Evolutionary conservation across 1,140 invertebrate species (phyloP).

Genomic region (Orchesella cincta): DNA sequence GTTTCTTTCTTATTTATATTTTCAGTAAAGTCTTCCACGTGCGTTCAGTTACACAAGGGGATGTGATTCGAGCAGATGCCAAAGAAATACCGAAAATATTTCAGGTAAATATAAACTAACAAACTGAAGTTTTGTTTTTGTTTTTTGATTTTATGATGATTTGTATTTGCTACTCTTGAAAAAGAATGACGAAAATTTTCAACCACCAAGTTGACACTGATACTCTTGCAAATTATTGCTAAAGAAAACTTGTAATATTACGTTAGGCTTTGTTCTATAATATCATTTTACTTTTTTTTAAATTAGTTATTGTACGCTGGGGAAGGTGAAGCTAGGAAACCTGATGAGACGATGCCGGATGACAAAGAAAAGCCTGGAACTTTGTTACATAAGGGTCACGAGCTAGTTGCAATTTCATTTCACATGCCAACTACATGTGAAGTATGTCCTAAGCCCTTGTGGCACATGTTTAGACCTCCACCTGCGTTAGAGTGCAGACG

Average conservation of each 20-base stretch:
- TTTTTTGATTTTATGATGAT: conserved; percentile 36
- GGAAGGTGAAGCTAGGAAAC: conserved; percentile 85
- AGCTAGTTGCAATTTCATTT: conserved; percentile 93
- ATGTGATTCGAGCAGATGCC: conserved; percentile 95
- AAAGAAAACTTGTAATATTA: not conserved
- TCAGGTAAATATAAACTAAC: conserved; percentile 65
- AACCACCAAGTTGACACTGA: conserved; percentile 8
- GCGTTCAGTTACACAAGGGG: conserved; percentile 94
- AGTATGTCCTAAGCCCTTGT: conserved; percentile 92
- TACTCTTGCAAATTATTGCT: not conserved
- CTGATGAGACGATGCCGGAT: conserved; percentile 66
- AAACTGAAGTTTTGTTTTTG: not conserved
- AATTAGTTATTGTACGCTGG: conserved; percentile 85
- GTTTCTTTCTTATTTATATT: conserved; percentile 49
- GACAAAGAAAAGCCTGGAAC: conserved; percentile 74
- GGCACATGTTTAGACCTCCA: conserved; percentile 95
- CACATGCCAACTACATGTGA: conserved; percentile 98
- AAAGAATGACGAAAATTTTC: conserved; percentile 27
- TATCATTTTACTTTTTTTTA: conserved; percentile 32
- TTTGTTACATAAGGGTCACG: conserved; percentile 89
- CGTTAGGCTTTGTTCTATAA: not conserved
- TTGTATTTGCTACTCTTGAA: conserved; percentile 40
- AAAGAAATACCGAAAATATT: conserved; percentile 99
- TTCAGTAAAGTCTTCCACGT: conserved; percentile 97
- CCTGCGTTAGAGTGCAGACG: conserved; percentile 93